phyloP scores from a whole-genome alignment of 2,888 invertebrate genomes.

The Emesis castigata region DNA sequence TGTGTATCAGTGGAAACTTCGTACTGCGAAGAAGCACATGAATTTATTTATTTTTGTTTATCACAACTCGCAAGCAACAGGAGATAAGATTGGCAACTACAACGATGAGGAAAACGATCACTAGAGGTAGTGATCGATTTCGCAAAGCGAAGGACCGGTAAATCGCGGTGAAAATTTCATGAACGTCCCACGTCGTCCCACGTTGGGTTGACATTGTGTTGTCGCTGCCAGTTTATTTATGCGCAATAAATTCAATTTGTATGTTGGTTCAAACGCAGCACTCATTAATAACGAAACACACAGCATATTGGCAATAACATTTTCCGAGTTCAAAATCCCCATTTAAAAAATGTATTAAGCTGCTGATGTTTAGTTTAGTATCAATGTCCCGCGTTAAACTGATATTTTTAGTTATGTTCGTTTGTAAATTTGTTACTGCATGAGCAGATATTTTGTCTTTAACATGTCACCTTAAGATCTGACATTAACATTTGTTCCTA shows the following conservation, averaged over 20 bases:
- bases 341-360: neutral
- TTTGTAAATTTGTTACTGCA: neutral
- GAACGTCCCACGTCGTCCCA: neutral
- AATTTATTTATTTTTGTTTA: too few species aligned
- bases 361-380: too few species aligned
- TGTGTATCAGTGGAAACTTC: too few species aligned
- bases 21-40: too few species aligned
- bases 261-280: neutral
- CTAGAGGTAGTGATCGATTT: too few species aligned
- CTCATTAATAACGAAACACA: neutral
- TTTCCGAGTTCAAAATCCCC: neutral
- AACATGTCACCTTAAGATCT: too few species aligned
- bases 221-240: neutral
- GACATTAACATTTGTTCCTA: too few species aligned
- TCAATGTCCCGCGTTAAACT: neutral
- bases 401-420: neutral
- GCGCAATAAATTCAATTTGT: neutral
- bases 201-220: neutral
- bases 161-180: neutral
- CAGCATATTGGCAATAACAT: neutral
- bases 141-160: neutral
- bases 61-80: too few species aligned
- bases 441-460: too few species aligned
- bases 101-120: too few species aligned
- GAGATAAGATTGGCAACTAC: too few species aligned